Percentiles rank a stretch among this genome's conserved stretches.
Evolutionary conservation across 2,888 invertebrate species (phyloP).

Genomic region (Amitus sp.): DNA sequence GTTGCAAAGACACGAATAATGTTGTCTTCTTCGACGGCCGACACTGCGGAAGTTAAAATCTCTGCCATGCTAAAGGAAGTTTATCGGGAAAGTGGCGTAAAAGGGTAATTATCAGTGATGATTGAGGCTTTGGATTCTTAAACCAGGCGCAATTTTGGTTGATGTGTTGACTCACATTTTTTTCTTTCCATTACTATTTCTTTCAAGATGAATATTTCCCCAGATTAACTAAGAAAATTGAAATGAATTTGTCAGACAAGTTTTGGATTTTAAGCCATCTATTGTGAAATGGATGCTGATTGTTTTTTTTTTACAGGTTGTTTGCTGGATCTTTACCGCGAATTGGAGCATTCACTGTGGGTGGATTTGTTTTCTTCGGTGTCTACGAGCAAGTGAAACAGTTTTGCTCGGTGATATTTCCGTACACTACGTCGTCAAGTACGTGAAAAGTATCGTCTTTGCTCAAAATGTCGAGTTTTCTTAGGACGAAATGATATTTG

Average conservation of each 20-base stretch:
- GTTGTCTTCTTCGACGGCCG: constrained; percentile 76
- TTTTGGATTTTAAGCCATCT: too few species aligned
- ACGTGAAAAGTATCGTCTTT: background rate
- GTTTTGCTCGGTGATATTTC: constrained; percentile 44
- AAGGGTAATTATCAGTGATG: constrained; percentile 68
- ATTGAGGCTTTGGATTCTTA: background rate
- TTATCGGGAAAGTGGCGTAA: constrained; percentile 75
- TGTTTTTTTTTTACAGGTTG: constrained; percentile 69
- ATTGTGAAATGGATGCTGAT: too few species aligned
- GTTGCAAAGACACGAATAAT: constrained; percentile 97
- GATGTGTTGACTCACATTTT: background rate
- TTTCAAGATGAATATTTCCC: too few species aligned
- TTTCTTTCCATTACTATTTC: background rate
- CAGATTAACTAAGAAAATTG: too few species aligned
- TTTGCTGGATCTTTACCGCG: constrained; percentile 91
- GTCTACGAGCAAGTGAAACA: constrained; percentile 81
- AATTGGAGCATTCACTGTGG: constrained; percentile 87
- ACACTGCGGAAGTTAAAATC: constrained; percentile 66
- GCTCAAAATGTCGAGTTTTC: too few species aligned
- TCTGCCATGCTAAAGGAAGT: constrained; percentile 69
- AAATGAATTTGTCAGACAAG: background rate
- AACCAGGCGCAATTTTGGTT: background rate
- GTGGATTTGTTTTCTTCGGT: constrained; percentile 96
- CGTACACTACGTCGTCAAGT: constrained; percentile 26
- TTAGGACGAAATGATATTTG: too few species aligned